Base-by-base conservation (phyloP, 2,113 vertebrate species). In the Rhinolophus ferrumequinum region DNA sequence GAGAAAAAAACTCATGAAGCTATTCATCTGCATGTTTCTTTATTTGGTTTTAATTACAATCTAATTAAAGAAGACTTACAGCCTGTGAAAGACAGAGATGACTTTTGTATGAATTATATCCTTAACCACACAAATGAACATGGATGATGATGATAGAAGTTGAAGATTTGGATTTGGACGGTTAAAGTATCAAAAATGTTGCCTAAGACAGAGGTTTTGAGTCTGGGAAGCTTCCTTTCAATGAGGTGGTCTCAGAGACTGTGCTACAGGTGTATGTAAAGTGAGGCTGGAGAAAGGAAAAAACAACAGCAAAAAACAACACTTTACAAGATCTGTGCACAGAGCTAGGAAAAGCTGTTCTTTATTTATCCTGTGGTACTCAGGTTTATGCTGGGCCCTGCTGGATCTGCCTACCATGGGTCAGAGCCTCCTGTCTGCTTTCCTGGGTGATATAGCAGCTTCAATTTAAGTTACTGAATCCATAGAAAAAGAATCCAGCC, bases 31-130 rank as follows among this genome's bases (percentile, higher is more conserved):
- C 67, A 9, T 95, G 62, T 94, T 96, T 62, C 26, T 50, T 85
- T 97, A 72, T 81, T 90, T 98, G 22, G 41, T 97, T 97, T 97
- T 97, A 97, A 97, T 97, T 96, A 80, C 18, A 94, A 75, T 95
- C 54, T 91, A 97, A 98, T 98, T 98, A 98, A 97, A 94, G 67
- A 72, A 95, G 52, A 96, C 93, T 97, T 97, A 92, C 2, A 28
- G 58, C 38, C 70, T 52, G 18, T 56, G 72, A 76, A 96, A 97
- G 67, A 90, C 4, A n/a, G 24, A 26, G 86, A 64, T 81, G 88
- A 75, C 56, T 98, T 97, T 97, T 75, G 44, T n/a, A 14, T 60
- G 67, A 85, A 56, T 79, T 85, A 70, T 38, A 12, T 58, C 11
- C 41, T 96, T 93, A 75, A 52, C 81, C 28, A 92, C 35, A 83